Evolutionary conservation across 2,797 vertebrate genomes (phyloP).

Genomic region (Sebastes nivosus): DNA sequence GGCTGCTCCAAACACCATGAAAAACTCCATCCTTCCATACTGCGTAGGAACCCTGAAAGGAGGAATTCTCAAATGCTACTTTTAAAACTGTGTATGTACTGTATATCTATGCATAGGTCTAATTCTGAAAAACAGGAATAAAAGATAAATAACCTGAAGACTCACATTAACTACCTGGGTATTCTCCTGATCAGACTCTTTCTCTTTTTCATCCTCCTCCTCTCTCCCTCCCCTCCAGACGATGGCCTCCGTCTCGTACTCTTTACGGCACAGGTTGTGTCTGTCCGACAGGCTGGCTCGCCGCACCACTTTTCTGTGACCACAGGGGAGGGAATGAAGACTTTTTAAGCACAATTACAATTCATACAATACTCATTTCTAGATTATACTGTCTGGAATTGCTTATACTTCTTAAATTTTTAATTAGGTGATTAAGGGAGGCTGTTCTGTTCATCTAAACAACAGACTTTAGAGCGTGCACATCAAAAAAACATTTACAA

Average conservation of each 20-base stretch:
- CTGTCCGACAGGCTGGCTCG: conserved; percentile 95
- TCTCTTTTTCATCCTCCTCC: conserved; percentile 87
- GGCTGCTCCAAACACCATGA: too few species aligned
- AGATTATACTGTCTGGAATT: not conserved
- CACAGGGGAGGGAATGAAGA: conserved; percentile 6
- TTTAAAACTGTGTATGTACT: not conserved
- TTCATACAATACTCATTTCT: too few species aligned
- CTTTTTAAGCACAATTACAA: not conserved
- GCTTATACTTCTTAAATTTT: not conserved
- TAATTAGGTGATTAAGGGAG: not conserved
- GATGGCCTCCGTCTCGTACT: conserved; percentile 97
- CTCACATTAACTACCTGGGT: conserved; percentile 82
- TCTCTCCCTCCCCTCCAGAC: conserved; percentile 91
- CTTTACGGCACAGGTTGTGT: conserved; percentile 95
- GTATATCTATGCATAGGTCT: not conserved
- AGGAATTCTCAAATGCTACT: not conserved
- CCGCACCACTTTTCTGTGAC: conserved; percentile 93
- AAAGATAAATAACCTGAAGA: not conserved
- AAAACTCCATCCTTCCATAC: not conserved
- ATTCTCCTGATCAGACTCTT: conserved; percentile 89
- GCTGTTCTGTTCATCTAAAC: not conserved
- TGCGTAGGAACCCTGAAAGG: not conserved
- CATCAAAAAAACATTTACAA: not conserved
- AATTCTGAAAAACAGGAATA: not conserved
- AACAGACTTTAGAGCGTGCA: not conserved